A percentile compares a stretch with the other conserved stretches of the same genome.
Evolutionary conservation across 2,113 vertebrate species (phyloP).

Genomic region (Tragelaphus buxtoni): DNA sequence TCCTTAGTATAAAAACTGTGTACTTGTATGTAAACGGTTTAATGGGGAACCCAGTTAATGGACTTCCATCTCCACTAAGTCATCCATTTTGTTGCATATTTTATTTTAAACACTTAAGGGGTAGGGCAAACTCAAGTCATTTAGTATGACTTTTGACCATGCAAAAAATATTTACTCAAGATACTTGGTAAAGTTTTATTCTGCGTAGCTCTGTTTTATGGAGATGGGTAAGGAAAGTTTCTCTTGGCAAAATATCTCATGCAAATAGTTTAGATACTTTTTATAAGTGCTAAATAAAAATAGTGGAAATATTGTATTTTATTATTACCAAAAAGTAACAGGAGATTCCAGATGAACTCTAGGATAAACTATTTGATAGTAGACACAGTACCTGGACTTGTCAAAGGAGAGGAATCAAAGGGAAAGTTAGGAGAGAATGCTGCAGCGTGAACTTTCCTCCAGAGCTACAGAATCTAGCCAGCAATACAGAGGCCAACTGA

Average conservation of each 20-base stretch:
- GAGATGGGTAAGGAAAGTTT: not conserved
- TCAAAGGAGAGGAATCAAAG: not conserved
- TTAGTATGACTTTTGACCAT: not conserved
- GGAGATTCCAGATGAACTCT: not conserved
- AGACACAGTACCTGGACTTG: not conserved
- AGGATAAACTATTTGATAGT: not conserved
- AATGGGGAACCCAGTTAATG: too few relatives aligned
- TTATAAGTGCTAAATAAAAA: conserved; percentile 37
- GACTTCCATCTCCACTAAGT: too few relatives aligned
- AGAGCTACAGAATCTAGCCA: not conserved
- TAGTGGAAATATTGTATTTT: not conserved
- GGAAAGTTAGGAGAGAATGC: not conserved
- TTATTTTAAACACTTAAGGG: too few relatives aligned
- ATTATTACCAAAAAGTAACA: not conserved
- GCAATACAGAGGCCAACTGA: not conserved
- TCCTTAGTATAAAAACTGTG: too few relatives aligned
- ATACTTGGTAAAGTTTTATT: not conserved
- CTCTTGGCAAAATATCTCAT: not conserved
- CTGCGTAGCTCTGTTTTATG: not conserved
- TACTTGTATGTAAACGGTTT: too few relatives aligned
- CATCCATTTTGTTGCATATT: too few relatives aligned
- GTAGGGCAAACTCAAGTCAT: not conserved
- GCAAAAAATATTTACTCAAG: conserved; percentile 6
- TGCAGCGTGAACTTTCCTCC: not conserved
- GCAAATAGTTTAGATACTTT: conserved; percentile 24